Base-by-base conservation (phyloP, 1,140 invertebrate species). In the Drosophila malerkotliana region DNA sequence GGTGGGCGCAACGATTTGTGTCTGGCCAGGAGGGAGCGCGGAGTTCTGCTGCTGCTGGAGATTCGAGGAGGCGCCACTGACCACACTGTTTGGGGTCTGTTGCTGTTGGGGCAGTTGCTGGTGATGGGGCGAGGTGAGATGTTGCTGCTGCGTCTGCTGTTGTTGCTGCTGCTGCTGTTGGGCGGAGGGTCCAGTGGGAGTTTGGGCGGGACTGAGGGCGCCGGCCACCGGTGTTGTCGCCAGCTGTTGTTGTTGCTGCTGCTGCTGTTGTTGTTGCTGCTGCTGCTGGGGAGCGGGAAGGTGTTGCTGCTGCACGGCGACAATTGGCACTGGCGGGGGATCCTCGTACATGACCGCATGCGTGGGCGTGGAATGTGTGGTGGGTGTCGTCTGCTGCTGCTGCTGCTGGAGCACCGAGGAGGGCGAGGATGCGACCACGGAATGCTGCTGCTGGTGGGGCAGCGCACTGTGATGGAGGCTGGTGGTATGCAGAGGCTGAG, bases 321-420 rank as follows among this genome's bases (percentile, higher is more conserved):
- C 79, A 72, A 91, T 83, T 78, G 90, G 84, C 79, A 89, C 84
- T 48, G 83, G 85, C 66, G 90, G 79, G 56, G 89, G 84, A 71
- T 91, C 90, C 84, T 91, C 90, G 72, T 91, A 91, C 88, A 91
- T 91, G 72, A 83, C 90, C 78, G 85, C 89, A 90, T 91, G 90
- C 49, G 90, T 90, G 57, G 91, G 85, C 52, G 91, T 91, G 91
- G 91, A 92, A 92, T 92, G 91, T 91, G 91, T 91, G 68, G 90
- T 88, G 34, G 80, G 71, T 15, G 84, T 76, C 56, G 83, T 79
- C 56, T 91, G 79, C 37, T 82, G 79, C 39, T 81, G 66, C 21
- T 83, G 67, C 14, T 82, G 77, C 59, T 90, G 87, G 32, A 87
- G 62, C 48, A 84, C 80, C 7, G 84, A 79, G 12, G 79, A 54